Evolutionary conservation across 2,888 invertebrate genomes (phyloP).

Genomic region (Zhengitettix transpicula): DNA sequence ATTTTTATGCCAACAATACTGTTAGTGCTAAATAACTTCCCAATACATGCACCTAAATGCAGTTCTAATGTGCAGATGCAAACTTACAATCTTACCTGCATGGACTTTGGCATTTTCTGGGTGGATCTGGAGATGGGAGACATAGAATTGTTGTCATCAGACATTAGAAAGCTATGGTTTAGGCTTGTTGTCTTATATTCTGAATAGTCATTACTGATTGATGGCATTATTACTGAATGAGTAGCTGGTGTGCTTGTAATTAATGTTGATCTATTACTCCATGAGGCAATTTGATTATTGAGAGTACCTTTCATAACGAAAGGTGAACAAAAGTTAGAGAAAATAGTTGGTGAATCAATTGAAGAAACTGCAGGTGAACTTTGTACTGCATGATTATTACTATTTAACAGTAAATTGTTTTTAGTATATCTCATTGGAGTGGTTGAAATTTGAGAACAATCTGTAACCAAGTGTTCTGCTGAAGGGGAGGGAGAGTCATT

Average conservation of each 20-base stretch:
- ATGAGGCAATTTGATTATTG: background rate
- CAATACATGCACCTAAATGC: too few species aligned
- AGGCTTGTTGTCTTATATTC: background rate
- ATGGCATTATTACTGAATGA: background rate
- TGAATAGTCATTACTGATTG: background rate
- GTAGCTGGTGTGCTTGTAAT: background rate
- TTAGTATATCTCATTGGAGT: background rate
- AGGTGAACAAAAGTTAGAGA: background rate
- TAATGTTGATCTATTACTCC: background rate
- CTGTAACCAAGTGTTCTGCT: background rate
- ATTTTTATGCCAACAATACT: too few species aligned
- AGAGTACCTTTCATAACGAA: background rate
- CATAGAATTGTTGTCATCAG: slow-evolving; percentile 54
- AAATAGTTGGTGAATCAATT: background rate
- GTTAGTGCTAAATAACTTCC: too few species aligned
- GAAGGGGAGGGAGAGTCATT: background rate
- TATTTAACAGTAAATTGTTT: background rate
- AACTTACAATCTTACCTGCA: slow-evolving; percentile 51
- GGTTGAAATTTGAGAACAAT: background rate
- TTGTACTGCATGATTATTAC: background rate
- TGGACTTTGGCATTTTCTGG: slow-evolving; percentile 69
- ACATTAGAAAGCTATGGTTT: background rate
- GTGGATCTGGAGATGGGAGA: slow-evolving; percentile 78
- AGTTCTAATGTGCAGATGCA: too few species aligned
- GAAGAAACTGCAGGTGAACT: background rate